phyloP scores from a whole-genome alignment of 2,797 vertebrate species.

The Oreortyx pictus region DNA sequence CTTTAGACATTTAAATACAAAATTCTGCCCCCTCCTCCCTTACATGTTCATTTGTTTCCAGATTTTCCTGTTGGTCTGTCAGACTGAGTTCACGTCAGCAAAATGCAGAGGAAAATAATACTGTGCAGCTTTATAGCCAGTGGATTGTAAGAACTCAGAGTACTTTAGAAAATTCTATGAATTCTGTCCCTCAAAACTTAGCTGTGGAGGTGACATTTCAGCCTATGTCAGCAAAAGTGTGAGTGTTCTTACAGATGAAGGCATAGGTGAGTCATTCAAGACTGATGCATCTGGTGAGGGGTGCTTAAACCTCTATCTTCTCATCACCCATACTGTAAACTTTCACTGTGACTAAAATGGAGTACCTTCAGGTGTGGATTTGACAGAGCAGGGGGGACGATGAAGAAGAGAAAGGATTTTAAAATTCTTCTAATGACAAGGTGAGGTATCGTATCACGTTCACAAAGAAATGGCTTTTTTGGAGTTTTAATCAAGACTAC shows the following conservation, averaged over 20 bases:
- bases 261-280: not conserved
- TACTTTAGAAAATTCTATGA: not conserved
- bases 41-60: not conserved
- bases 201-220: not conserved
- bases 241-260: not conserved
- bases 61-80: not conserved
- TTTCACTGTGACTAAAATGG: not conserved
- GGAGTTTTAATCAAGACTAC: not conserved
- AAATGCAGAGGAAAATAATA: not conserved
- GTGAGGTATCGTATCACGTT: not conserved
- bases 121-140: not conserved
- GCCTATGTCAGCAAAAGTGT: not conserved
- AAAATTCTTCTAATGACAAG: not conserved
- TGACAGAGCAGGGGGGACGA: not conserved
- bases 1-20: not conserved
- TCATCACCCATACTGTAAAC: not conserved
- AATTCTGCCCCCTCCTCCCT: fast-evolving
- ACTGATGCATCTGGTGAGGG: not conserved
- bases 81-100: not conserved
- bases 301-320: slow-evolving; percentile 29
- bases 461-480: not conserved
- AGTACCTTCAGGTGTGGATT: slow-evolving; percentile 26
- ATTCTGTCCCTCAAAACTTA: not conserved
- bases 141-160: not conserved
- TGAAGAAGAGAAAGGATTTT: not conserved